A percentile compares a stretch with the other conserved stretches of the same genome.
Evolutionary conservation across 2,113 vertebrate genomes (phyloP).

Genomic region (Pavo muticus): DNA sequence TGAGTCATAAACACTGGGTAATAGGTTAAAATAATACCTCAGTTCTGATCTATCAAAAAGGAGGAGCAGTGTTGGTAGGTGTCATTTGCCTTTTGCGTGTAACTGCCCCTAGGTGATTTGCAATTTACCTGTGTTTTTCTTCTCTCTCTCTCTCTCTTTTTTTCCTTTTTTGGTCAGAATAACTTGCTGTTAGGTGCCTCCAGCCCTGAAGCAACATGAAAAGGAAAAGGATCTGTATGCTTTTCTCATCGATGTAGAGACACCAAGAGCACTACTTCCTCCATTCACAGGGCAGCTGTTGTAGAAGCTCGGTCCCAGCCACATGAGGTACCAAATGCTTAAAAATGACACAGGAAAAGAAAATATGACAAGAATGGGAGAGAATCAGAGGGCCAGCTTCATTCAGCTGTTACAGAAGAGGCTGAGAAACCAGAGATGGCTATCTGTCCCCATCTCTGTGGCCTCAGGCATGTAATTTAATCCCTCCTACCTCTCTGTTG

Average conservation of each 20-base stretch:
- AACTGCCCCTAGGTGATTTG: neutral
- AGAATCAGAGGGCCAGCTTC: neutral
- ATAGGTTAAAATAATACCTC: constrained; percentile 11
- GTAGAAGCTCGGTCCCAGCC: neutral
- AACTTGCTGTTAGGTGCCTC: neutral
- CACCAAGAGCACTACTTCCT: neutral
- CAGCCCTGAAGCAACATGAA: neutral
- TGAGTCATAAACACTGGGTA: neutral
- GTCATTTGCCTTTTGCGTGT: neutral
- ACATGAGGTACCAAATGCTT: neutral
- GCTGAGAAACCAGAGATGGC: constrained; percentile 19
- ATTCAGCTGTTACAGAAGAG: neutral
- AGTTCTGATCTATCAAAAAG: neutral
- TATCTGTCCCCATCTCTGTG: neutral
- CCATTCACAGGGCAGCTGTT: neutral
- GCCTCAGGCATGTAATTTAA: constrained; percentile 30
- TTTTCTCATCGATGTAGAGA: neutral
- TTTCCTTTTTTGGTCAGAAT: neutral
- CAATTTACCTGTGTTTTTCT: neutral
- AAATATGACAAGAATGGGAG: constrained; percentile 12
- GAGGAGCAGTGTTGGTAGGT: neutral
- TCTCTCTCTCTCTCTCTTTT: neutral
- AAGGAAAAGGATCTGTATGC: neutral
- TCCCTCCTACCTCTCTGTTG: neutral
- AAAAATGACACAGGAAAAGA: neutral